Conservation (phyloP, 2,113 vertebrate genomes). For the Oostethus manadensis region DNA sequence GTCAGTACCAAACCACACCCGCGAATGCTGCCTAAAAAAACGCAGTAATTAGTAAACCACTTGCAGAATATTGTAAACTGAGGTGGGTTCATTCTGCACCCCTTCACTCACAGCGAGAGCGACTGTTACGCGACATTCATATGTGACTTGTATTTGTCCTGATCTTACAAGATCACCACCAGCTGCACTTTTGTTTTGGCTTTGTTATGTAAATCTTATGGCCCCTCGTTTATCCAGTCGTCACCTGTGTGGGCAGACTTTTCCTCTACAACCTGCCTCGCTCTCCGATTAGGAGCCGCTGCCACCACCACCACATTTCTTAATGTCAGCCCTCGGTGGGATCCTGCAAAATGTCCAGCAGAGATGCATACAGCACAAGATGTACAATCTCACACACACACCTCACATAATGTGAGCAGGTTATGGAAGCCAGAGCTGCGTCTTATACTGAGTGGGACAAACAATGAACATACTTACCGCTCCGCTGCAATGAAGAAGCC, state of each 20-base stretch:
- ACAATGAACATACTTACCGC: neutral
- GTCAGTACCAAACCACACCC: too few relatives aligned
- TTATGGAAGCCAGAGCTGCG: slow-evolving; percentile 7
- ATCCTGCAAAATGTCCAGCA: too few relatives aligned
- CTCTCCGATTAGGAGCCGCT: neutral
- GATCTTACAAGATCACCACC: neutral
- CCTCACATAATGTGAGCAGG: neutral
- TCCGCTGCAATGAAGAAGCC: neutral
- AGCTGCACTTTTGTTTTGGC: slow-evolving; percentile 21
- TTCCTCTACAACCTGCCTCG: slow-evolving; percentile 3
- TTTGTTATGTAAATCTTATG: slow-evolving; percentile 66
- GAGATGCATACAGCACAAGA: neutral
- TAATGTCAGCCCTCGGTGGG: neutral
- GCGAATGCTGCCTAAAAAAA: too few relatives aligned
- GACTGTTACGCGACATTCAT: neutral
- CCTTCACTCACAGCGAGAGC: neutral
- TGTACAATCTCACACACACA: neutral
- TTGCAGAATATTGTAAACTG: neutral
- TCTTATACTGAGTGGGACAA: neutral
- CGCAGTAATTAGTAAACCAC: too few relatives aligned
- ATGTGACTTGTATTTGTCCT: neutral
- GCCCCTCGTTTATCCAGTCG: slow-evolving; percentile 30
- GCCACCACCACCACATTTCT: slow-evolving; percentile 1
- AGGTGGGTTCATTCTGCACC: neutral
- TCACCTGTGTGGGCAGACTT: slow-evolving; percentile 27